Evolutionary conservation across 2,113 vertebrate species (phyloP).

Genomic region (Phainopepla nitens): DNA sequence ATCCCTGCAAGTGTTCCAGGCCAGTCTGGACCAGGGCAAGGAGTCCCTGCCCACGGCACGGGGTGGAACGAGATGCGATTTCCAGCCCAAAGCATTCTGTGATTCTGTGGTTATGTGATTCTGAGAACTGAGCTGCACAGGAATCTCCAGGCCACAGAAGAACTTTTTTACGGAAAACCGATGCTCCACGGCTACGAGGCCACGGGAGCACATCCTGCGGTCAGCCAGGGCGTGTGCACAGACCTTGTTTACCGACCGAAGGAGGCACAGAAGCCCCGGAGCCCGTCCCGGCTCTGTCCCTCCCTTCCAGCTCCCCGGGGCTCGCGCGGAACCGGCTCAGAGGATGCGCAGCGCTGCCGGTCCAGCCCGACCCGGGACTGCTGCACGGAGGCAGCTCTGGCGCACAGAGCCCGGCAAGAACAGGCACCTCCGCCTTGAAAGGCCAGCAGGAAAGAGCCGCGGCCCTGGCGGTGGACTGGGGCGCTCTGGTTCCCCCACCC

Average conservation of each 20-base stretch:
- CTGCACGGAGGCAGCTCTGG: accelerated
- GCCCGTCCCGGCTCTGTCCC: neutral
- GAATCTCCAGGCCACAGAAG: neutral
- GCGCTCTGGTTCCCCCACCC: neutral
- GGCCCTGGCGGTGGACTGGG: accelerated
- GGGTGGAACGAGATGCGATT: too few species aligned
- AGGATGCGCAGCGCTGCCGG: neutral
- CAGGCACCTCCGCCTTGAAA: neutral
- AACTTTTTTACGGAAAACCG: neutral
- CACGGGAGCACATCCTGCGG: neutral
- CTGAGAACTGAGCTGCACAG: accelerated
- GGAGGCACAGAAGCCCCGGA: neutral
- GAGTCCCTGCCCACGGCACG: neutral
- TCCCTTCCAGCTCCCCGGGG: accelerated
- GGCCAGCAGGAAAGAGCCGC: neutral
- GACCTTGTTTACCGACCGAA: accelerated
- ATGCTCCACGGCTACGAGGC: accelerated
- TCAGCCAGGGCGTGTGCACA: neutral
- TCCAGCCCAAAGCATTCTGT: neutral
- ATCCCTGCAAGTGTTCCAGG: neutral
- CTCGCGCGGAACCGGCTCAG: accelerated
- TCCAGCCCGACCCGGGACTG: accelerated
- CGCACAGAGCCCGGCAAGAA: neutral
- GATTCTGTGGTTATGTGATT: too few species aligned
- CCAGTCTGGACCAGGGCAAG: neutral